Evolutionary conservation across 37 sponge, comb jelly and placozoan genomes (phyloP), one percentile per base, ranked within the genome.

Genomic region (Spongilla lacustris): DNA sequence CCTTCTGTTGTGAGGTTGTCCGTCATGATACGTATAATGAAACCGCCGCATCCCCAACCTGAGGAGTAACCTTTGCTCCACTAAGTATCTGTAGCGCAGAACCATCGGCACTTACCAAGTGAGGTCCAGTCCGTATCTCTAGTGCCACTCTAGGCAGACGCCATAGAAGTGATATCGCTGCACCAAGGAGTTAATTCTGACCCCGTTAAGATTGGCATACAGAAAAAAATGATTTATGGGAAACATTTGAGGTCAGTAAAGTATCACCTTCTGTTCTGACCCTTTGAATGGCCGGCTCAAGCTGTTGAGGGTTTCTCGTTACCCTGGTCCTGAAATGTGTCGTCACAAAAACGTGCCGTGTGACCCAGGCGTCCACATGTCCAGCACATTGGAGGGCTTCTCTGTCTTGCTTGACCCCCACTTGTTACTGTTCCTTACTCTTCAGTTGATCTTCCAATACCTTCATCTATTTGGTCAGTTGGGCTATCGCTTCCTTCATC

Each of bases 21-120:
- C 58, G 58, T 58, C 58, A 10, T 17, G 58, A 17, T 17, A 58
- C 58, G 58, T 58, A 58, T 17, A 17, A 14, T 58, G 58, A 58
- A 8, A 46, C 8, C 46, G 8, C 4, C 46, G 46, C 46, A 46
- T 46, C 46, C 46, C 8, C 46, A 46, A 46, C n/a, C n/a, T n/a
- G n/a, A n/a, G n/a, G n/a, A n/a, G n/a, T n/a, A n/a, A n/a, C n/a
- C n/a, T n/a, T n/a, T n/a, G n/a, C 46, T 46, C 8, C 8, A 46
- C 46, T 8, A 46, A 46, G 46, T 46, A 46, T 46, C 8, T 46
- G 46, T 46, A 85, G 26, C 12, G 85, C 71, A 12, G 27, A 69
- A 25, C 85, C 85, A 32, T 85, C 50, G 29, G 76, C 85, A 11
- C 85, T 78, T 10, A 77, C 73, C 71, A 85, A 34, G 14, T 36